Percentiles rank a stretch among this genome's conserved stretches.
Evolutionary conservation across 2,888 invertebrate species (phyloP).

Genomic region (Digitonthophagus gazella): DNA sequence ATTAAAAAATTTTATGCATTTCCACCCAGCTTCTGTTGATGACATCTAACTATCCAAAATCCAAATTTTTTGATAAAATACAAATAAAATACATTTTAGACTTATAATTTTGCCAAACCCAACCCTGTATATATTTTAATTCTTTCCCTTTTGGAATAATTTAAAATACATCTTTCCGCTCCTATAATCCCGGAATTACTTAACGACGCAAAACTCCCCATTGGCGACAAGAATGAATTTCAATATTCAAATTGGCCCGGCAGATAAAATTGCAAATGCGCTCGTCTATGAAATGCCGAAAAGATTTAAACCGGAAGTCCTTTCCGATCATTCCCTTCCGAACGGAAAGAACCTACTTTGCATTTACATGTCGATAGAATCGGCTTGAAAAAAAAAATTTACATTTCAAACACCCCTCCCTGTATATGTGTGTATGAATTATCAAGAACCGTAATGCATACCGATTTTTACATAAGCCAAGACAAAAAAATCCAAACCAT

Average conservation of each 20-base stretch:
- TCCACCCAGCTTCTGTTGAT: too few relatives aligned
- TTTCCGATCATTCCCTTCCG: background rate
- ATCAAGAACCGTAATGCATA: background rate
- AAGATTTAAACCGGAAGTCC: constrained; percentile 44
- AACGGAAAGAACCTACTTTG: background rate
- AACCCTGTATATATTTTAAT: too few relatives aligned
- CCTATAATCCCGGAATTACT: background rate
- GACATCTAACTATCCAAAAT: too few relatives aligned
- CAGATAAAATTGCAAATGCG: constrained; percentile 34
- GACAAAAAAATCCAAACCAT: background rate
- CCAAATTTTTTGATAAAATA: too few relatives aligned
- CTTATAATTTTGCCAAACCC: too few relatives aligned
- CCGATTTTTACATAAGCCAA: background rate
- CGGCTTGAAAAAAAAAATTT: background rate
- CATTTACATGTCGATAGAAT: background rate
- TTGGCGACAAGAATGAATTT: constrained; percentile 22
- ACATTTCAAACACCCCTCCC: background rate
- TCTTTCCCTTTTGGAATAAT: too few relatives aligned
- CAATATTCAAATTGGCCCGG: constrained; percentile 28
- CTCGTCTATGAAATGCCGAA: constrained; percentile 43
- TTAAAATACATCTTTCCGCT: background rate
- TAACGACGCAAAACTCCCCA: background rate
- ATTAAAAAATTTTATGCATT: too few relatives aligned
- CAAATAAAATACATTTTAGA: too few relatives aligned
- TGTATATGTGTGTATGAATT: background rate